Base-by-base conservation (phyloP, 2,113 vertebrate species). In the Pseudopodoces humilis region DNA sequence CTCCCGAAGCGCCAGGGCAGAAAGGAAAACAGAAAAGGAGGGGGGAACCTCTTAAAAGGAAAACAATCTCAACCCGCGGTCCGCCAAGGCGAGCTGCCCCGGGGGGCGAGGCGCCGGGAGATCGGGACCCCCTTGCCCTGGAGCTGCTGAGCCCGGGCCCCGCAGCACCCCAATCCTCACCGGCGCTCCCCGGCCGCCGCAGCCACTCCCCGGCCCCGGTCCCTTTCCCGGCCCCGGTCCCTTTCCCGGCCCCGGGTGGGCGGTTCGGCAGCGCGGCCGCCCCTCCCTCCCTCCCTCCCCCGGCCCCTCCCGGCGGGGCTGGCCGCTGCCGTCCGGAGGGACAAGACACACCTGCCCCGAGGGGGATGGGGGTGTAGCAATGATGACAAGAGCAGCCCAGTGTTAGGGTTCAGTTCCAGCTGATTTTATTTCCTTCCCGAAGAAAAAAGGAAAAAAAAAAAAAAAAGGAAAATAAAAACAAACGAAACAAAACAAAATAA, bases 341-440 rank as follows among this genome's bases (percentile, higher is more conserved):
- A 59, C 60, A 7, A 59, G 46, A 17, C 44, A 49, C 31, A 50
- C 37, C 35, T 6, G 68, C 33, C 53, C 58, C 31, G 62, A 44
- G 55, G 5, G 46, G 33, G 10, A 15, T 19, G 27, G 16, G 65
- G 16, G 4, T 35, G 63, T 18, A 96, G 92, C 70, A 97, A 98
- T 88, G 96, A 98, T 50, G 97, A 98, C 98, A 97, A 96, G 78
- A 88, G 95, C 49, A 96, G 97, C 86, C 94, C 92, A 83, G 81
- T 90, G 55, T 95, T 98, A 98, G 98, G 98, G 98, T 99, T 99
- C 99, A 99, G 99, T 99, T 99, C 99, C 99, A 99, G 99, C 99
- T 99, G 99, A 99, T 99, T 99, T 99, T 99, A 99, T 99, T 99
- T 99, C 99, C 99, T 99, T 99, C 98, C 98, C 98, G 98, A 99